Evolutionary conservation across 2,797 vertebrate genomes (phyloP), one percentile per base, ranked within the genome.

Genomic region (Pyrocephalus nanus): DNA sequence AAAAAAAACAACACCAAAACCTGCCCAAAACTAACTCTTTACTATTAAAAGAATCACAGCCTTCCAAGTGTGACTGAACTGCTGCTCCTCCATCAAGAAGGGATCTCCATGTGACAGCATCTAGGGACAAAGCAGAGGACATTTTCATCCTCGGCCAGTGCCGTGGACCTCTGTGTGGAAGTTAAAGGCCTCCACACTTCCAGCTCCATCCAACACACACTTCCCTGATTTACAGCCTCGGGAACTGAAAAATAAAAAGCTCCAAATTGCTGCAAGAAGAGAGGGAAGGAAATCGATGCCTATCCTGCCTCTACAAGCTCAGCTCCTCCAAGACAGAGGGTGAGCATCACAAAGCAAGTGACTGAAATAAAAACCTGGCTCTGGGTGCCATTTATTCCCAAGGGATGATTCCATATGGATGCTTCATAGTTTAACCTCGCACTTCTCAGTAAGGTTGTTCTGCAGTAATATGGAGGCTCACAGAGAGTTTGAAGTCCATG

Each of bases 371-470:
- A 87, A 91, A 65, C 36, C 11, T 91, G 60, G 42, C 29, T 32
- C 16, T 1, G 0, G 15, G n/a, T 53, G 51, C 36, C n/a, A 23
- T 47, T 81, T 86, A 62, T 34, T 86, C 62, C 60, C 60, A 12
- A 38, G 66, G 40, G 26, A 75, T 38, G 58, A 75, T 40, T 8
- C 19, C 1, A 20, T 3, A 47, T 9, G 20, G 17, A 65, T 2
- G 8, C 23, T 27, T 32, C 0, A 0, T 29, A 12, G 48, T 87
- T 43, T 69, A 12, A 12, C 25, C 27, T 34, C 0, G 0, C 36
- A 15, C 64, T 85, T 43, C 62, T 25, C 60, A 61, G 30, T 15
- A 45, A 61, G 30, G 17, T 19, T 67, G 8, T 40, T 77, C 21
- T 66, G 51, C 20, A 80, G 34, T 26, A 40, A 54, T 7, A 23